Evolutionary conservation across 2,113 vertebrate genomes (phyloP), one percentile per base, ranked within the genome.

Genomic region (Micronycteris hirsuta): DNA sequence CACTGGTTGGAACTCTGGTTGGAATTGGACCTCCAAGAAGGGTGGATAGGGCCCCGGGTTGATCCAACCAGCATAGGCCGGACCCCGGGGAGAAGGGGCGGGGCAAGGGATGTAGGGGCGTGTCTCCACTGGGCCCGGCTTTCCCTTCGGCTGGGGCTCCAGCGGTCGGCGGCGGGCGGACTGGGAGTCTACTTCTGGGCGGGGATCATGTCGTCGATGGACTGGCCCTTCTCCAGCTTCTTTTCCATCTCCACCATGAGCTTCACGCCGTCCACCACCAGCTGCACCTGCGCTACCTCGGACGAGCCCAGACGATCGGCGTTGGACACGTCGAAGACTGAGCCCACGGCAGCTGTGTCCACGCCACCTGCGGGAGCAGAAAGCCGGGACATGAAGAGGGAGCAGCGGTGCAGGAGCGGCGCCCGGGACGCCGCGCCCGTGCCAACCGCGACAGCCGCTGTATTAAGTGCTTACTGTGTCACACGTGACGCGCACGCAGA

Each of bases 161-260:
- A 3, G 91, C 86, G 8, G 91, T 38, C 4, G 70, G 49, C 58
- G 31, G 80, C 88, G 0, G 19, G 63, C 20, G 4, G 52, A 47
- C 54, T 0, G n/a, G 63, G 43, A 31, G 56, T 52, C 91, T 98
- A 99, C 98, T 99, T 99, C 99, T 99, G 99, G 85, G 99, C 99
- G 0, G 99, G 99, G 97, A 99, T 99, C 99, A 99, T 99, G 99
- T 98, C 99, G 67, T 99, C 99, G 15, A 99, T 99, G 96, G 99
- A 20, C 96, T 99, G 99, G 87, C 99, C 99, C 98, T 99, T 99
- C 98, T 99, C 99, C 83, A 99, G 98, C 96, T 99, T 99, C 99
- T 99, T 99, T 98, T 99, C 99, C 99, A 99, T 99, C 98, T 99
- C 99, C 82, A 99, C 97, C 99, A 99, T 99, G 94, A 99, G 99